A percentile compares a stretch with the other conserved stretches of the same genome.
These are phyloP conservation scores for Erynnis tages DNA, from an alignment of 2,888 invertebrate genomes.

Conservation along the genomic window DNA sequence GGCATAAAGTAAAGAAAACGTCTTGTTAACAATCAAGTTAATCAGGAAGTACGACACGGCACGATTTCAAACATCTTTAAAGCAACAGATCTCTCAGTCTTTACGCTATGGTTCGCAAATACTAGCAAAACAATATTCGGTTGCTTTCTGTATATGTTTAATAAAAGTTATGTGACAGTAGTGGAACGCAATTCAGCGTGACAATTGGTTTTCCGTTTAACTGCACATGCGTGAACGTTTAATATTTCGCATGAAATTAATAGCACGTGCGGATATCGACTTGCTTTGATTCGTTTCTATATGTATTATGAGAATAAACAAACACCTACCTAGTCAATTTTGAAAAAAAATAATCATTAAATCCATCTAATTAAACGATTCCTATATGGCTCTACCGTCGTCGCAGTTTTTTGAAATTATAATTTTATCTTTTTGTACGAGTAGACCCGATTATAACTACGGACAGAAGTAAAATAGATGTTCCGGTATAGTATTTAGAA, in stretches of 20 bases:
- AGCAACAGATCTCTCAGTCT: no score
- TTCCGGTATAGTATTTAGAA: constrained; percentile 10
- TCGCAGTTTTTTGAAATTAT: no score
- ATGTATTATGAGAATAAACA: not conserved
- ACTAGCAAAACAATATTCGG: not conserved
- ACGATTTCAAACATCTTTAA: no score
- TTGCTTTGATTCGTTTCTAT: not conserved
- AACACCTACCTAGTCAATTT: not conserved
- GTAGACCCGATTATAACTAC: no score
- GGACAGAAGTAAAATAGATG: no score
- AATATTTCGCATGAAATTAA: constrained; percentile 21
- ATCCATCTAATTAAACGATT: no score
- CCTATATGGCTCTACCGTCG: no score
- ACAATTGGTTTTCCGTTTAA: constrained; percentile 8
- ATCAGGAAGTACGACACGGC: no score
- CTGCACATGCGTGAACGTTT: constrained; percentile 17
- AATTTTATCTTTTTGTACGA: no score
- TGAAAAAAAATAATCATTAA: no score
- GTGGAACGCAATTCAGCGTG: constrained; percentile 5
- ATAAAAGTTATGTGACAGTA: constrained; percentile 18
- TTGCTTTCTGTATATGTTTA: constrained; percentile 14
- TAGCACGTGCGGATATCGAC: constrained; percentile 4
- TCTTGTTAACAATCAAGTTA: not conserved
- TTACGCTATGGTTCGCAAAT: no score
- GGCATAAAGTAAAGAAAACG: not conserved